These are phyloP conservation scores for Agrotis exclamationis DNA, from an alignment of 2,888 invertebrate species.

Conservation along the genomic window DNA sequence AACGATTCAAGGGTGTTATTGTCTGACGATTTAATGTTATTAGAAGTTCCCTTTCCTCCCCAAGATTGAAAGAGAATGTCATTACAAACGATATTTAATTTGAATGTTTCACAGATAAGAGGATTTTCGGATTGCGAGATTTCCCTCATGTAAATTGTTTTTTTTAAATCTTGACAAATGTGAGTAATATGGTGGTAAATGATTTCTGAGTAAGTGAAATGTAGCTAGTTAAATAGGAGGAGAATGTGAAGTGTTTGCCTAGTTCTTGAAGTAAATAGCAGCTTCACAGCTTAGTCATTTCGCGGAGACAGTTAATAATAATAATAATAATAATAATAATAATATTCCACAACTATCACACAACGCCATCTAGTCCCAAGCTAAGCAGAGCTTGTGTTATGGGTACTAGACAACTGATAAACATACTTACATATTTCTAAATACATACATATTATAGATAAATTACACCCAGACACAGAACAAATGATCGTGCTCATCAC, in stretches of 20 bases:
- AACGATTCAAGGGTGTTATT: conserved; percentile 84
- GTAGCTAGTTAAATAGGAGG: conserved; percentile 21
- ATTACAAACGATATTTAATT: conserved; percentile 79
- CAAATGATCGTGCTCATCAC: too few relatives aligned
- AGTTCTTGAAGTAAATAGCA: conserved; percentile 48
- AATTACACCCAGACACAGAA: too few relatives aligned
- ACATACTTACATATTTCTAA: too few relatives aligned
- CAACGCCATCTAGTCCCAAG: too few relatives aligned
- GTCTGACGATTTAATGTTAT: conserved; percentile 83
- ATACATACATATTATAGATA: too few relatives aligned
- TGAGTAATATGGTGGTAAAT: conserved; percentile 54
- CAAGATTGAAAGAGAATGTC: conserved; percentile 75
- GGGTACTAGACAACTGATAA: too few relatives aligned
- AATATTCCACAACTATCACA: too few relatives aligned
- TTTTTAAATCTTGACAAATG: conserved; percentile 78
- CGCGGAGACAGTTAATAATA: conserved; percentile 50
- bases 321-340: too few relatives aligned
- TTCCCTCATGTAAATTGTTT: conserved; percentile 72
- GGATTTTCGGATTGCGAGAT: conserved; percentile 65
- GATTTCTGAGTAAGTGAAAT: conserved; percentile 50
- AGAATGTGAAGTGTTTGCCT: conserved; percentile 27
- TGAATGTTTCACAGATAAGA: conserved; percentile 79
- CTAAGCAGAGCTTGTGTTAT: too few relatives aligned
- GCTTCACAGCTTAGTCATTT: conserved; percentile 51
- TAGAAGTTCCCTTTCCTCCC: conserved; percentile 70